Conservation (phyloP, 2,113 vertebrate species). For the Epinephelus moara region DNA sequence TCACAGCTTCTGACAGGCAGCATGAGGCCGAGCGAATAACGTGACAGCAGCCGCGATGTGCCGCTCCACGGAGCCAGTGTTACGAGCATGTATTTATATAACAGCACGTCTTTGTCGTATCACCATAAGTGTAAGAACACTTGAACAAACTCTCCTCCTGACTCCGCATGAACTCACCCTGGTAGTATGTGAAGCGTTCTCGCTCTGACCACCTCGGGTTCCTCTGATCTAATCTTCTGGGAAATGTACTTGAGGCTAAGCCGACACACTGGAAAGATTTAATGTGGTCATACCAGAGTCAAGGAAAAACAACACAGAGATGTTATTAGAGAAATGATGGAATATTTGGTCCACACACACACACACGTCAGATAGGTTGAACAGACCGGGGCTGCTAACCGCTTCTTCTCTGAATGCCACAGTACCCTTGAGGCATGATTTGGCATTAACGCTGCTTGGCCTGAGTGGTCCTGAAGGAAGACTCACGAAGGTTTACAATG, state of each 20-base stretch:
- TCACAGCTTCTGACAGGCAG: slow-evolving; percentile 6
- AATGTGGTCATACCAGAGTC: slow-evolving; percentile 48
- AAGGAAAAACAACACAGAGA: slow-evolving; percentile 3
- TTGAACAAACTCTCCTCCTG: background rate
- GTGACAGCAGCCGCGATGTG: background rate
- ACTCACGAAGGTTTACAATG: slow-evolving; percentile 1
- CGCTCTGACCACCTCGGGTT: slow-evolving; percentile 52
- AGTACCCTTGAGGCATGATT: slow-evolving; percentile 39
- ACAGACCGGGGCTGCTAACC: slow-evolving; percentile 27
- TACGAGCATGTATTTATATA: background rate
- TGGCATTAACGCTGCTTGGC: slow-evolving; percentile 48
- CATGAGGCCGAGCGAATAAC: background rate
- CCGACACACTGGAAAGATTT: slow-evolving; percentile 67
- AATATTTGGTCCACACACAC: slow-evolving; percentile 45
- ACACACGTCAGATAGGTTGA: slow-evolving; percentile 31
- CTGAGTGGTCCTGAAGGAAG: slow-evolving; percentile 24
- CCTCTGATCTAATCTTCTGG: slow-evolving; percentile 64
- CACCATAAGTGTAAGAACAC: background rate
- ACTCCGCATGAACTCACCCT: slow-evolving; percentile 39
- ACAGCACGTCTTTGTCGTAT: background rate
- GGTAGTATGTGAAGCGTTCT: slow-evolving; percentile 39
- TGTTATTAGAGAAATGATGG: slow-evolving; percentile 55
- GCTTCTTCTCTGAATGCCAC: slow-evolving; percentile 54
- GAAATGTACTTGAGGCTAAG: slow-evolving; percentile 59
- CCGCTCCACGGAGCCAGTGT: background rate